Conservation (phyloP, 2,113 vertebrate genomes). For the Cettia cetti region DNA sequence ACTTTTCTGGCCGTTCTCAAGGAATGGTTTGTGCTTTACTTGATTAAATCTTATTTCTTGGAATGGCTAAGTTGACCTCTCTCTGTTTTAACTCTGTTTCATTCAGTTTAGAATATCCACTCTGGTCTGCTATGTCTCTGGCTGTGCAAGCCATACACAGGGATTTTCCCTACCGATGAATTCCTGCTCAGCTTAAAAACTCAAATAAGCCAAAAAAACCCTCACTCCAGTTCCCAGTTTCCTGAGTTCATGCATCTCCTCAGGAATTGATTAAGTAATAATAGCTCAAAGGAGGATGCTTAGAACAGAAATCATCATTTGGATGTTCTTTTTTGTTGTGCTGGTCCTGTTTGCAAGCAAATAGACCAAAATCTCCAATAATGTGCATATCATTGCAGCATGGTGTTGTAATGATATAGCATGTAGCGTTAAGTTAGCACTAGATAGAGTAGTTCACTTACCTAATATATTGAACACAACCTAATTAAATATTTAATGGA, state of each 20-base stretch:
- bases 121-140: background rate
- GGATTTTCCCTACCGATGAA: background rate
- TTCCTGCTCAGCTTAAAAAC: background rate
- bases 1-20: background rate
- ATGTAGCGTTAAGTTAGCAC: background rate
- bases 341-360: background rate
- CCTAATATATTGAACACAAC: background rate
- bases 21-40: background rate
- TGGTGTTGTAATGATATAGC: background rate
- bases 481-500: conserved; percentile 51
- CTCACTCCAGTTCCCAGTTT: background rate
- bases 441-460: conserved; percentile 9
- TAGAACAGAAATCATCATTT: background rate
- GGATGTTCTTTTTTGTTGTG: background rate
- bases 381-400: background rate
- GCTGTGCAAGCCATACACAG: background rate
- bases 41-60: background rate
- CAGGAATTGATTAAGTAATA: background rate
- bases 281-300: background rate
- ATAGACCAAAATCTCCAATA: background rate
- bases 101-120: background rate
- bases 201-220: background rate
- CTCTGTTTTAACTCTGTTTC: background rate
- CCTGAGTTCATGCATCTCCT: background rate
- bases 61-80: background rate